Evolutionary conservation across 2,888 invertebrate genomes (phyloP), one percentile per base, ranked within the genome.

Genomic region (Spatulosminthurus flaviceps): DNA sequence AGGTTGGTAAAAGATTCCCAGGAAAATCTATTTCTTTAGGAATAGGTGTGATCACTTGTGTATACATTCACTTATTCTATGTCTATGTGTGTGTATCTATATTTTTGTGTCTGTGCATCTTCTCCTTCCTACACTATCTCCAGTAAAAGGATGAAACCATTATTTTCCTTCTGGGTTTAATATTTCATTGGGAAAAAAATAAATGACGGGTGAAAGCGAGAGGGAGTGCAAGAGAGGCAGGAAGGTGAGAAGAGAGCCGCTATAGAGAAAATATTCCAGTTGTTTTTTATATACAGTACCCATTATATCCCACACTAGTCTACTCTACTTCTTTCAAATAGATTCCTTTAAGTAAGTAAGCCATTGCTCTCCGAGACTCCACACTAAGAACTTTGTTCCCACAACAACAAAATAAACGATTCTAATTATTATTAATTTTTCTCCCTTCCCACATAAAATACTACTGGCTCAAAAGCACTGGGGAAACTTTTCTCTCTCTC

Each of bases 111-210:
- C 19, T 21, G 22, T 1, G 64, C 11, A 64, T 21, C 11, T 64
- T n/a, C n/a, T n/a, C n/a, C n/a, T n/a, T n/a, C n/a, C n/a, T n/a
- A n/a, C n/a, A n/a, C n/a, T n/a, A n/a, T n/a, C n/a, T n/a, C n/a
- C n/a, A n/a, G n/a, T n/a, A n/a, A n/a, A n/a, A n/a, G n/a, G n/a
- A 16, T 26, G 51, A 51, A 51, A 51, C 51, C 51, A 51, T 51
- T 51, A 51, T 51, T 51, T 51, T 51, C 51, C 19, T 51, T n/a
- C 51, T 11, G 51, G n/a, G 51, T 51, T 51, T 51, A 51, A 51
- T 51, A 64, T 64, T 64, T 64, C 64, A 64, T 22, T 64, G 64
- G 26, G 24, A 64, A 26, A 64, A 21, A 64, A 64, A 64, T 22
- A 64, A 61, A 73, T 21, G 61, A 28, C 60, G 60, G 29, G 64